Conservation (phyloP, 1,140 invertebrate genomes). For the Drosophila sproati region DNA sequence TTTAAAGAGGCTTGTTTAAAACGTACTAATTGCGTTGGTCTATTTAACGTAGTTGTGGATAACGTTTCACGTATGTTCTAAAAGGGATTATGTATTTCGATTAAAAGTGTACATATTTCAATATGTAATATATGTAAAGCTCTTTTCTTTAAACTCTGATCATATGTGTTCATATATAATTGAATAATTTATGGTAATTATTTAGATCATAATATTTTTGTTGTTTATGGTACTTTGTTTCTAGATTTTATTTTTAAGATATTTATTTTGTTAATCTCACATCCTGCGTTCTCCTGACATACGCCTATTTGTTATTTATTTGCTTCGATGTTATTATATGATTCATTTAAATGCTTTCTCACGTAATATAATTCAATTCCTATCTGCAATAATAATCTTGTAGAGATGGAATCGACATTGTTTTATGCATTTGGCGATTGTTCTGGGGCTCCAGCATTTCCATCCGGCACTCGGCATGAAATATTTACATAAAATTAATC, state of each 20-base stretch:
- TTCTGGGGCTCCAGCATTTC: conserved; percentile 1
- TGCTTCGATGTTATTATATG: conserved; percentile 1
- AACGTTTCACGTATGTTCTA: too few relatives aligned
- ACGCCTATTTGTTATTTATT: not conserved
- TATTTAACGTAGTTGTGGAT: not conserved
- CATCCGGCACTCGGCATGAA: conserved; percentile 32
- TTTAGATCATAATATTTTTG: too few relatives aligned
- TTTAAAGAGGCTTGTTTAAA: conserved; percentile 1
- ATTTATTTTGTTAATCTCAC: not conserved
- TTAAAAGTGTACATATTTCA: not conserved
- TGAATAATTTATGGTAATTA: too few relatives aligned
- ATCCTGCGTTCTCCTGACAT: not conserved
- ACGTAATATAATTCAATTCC: conserved; percentile 52
- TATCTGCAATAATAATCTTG: conserved; percentile 37
- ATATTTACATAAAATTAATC: conserved; percentile 60
- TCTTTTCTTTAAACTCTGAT: not conserved
- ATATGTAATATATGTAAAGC: not conserved
- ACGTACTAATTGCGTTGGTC: not conserved
- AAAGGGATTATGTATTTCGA: too few relatives aligned
- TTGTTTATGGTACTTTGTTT: not conserved
- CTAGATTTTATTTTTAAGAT: not conserved
- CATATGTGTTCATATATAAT: too few relatives aligned
- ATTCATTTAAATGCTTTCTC: conserved; percentile 32
- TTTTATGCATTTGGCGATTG: conserved; percentile 37
- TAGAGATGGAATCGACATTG: conserved; percentile 34